Base-by-base conservation (phyloP, 2,888 invertebrate species). In the Agriopis aurantiaria region DNA sequence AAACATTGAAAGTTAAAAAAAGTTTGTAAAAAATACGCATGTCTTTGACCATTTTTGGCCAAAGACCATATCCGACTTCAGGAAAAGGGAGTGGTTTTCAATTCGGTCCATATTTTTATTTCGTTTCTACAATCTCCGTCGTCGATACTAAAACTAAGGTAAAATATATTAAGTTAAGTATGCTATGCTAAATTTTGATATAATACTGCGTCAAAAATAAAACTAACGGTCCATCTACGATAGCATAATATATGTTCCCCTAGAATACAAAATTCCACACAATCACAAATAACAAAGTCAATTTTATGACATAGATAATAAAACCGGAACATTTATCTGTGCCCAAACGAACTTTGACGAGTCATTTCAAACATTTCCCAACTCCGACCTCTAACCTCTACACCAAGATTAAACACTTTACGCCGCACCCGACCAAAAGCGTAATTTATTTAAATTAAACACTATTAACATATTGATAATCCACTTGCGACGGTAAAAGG, bases 361-460 rank as follows among this genome's bases (percentile, higher is more conserved):
- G 49, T 49, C 57, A 74, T 79, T 79, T 64, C 75, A 76, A 78
- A 71, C 78, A 78, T 68, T 51, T 48, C 53, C 58, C 59, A 59
- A 58, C 52, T 40, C 40, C 53, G 51, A 68, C 52, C 63, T 64
- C 12, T 49, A 57, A 74, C 76, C 72, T 71, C 73, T 74, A 33
- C 17, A 53, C 33, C 17, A 58, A 63, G 68, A 68, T 68, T 68
- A 68, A 68, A 62, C 62, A 58, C 51, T 57, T 68, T 57, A 64
- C 53, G 40, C 63, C 59, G 62, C 63, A 67, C 75, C 75, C 65
- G 71, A 68, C 74, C 58, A 78, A 82, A 80, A 66, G 73, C 75
- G 80, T 70, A 80, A 80, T 82, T 80, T 80, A 83, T 83, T 82
- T 74, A 82, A 82, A 85, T 81, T 67, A 79, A 79, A 80, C 66